Percentiles rank a stretch among this genome's conserved stretches.
phyloP scores from a whole-genome alignment of 2,888 invertebrate species.

The Coleophora deauratella region DNA sequence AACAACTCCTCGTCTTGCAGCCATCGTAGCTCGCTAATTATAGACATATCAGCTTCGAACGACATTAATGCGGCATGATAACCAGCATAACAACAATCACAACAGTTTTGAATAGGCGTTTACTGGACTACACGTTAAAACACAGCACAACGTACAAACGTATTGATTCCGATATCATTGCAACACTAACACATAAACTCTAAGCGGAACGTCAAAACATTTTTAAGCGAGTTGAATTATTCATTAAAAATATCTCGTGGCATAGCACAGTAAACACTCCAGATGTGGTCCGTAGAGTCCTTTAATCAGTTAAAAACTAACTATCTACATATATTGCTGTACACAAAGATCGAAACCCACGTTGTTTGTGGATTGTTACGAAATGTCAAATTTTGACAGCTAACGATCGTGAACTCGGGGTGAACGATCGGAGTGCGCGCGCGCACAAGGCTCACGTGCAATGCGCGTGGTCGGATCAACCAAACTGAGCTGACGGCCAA shows the following conservation, averaged over 20 bases:
- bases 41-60: conserved; percentile 66
- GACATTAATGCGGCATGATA: conserved; percentile 61
- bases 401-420: conserved; percentile 47
- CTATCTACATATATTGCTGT: background rate
- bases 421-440: conserved; percentile 43
- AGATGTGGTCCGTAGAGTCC: conserved; percentile 12
- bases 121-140: conserved; percentile 32
- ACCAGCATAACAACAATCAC: conserved; percentile 45
- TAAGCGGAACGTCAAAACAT: conserved; percentile 41
- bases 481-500: conserved; percentile 33
- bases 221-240: conserved; percentile 30
- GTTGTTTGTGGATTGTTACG: conserved; percentile 34
- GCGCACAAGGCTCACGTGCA: conserved; percentile 36
- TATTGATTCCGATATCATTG: conserved; percentile 31
- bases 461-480: conserved; percentile 46
- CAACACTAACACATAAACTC: conserved; percentile 44
- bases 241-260: conserved; percentile 38
- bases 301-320: conserved; percentile 7
- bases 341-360: conserved; percentile 8
- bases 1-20: conserved; percentile 66
- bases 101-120: conserved; percentile 30
- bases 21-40: conserved; percentile 68
- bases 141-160: conserved; percentile 30
- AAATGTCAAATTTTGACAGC: conserved; percentile 62
- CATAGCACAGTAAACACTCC: conserved; percentile 24